phyloP scores from a whole-genome alignment of 1,140 invertebrate species.

The Pollicipes pollicipes region DNA sequence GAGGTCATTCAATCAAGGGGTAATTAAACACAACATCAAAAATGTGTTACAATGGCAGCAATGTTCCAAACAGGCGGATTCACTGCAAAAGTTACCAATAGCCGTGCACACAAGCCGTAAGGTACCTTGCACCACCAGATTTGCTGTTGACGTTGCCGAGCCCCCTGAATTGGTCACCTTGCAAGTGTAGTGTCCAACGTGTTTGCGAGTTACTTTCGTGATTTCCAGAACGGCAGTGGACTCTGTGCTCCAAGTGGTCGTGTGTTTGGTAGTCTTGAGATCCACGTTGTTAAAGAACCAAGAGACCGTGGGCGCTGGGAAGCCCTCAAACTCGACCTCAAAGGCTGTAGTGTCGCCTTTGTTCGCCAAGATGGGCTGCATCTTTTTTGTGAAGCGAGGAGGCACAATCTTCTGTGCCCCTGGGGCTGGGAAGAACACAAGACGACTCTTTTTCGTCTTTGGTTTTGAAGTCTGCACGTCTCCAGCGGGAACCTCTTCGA shows the following conservation, averaged over 20 bases:
- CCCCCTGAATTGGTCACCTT: slow-evolving; percentile 55
- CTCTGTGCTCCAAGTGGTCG: slow-evolving; percentile 38
- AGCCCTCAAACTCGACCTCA: slow-evolving; percentile 45
- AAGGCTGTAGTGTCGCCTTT: slow-evolving; percentile 40
- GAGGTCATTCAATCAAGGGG: too few species aligned
- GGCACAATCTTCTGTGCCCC: slow-evolving; percentile 26
- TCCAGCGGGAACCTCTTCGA: too few species aligned
- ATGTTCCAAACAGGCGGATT: too few species aligned
- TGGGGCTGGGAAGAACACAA: too few species aligned
- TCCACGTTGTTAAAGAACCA: slow-evolving; percentile 60
- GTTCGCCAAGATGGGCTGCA: slow-evolving; percentile 44
- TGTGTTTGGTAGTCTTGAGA: slow-evolving; percentile 40
- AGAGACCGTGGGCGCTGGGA: slow-evolving; percentile 45
- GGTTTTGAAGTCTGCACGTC: too few species aligned
- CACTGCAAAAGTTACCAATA: too few species aligned
- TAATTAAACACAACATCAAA: too few species aligned
- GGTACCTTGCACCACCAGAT: slow-evolving; percentile 29
- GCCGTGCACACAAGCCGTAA: too few species aligned
- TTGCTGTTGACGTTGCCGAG: slow-evolving; percentile 54
- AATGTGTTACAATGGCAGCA: too few species aligned
- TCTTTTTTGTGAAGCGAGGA: slow-evolving; percentile 47
- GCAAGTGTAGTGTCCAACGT: slow-evolving; percentile 60
- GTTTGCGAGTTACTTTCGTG: slow-evolving; percentile 38
- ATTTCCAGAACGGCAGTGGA: slow-evolving; percentile 48
- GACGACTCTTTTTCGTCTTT: too few species aligned